A percentile compares a stretch with the other conserved stretches of the same genome.
phyloP scores from a whole-genome alignment of 2,113 vertebrate species.

The Paradoxurus hermaphroditus region DNA sequence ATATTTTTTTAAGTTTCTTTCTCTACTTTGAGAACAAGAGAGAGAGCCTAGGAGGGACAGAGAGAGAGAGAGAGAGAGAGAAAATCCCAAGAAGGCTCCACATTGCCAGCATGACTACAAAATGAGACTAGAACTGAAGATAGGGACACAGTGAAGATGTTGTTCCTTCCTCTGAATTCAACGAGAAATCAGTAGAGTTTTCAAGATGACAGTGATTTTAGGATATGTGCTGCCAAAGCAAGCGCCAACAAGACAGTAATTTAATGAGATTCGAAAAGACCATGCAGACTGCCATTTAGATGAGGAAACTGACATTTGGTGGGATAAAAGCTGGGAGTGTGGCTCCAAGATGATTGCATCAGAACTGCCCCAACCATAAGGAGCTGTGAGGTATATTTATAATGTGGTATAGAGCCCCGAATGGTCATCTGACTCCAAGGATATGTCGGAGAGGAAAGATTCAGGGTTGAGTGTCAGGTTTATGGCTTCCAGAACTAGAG shows the following conservation, averaged over 20 bases:
- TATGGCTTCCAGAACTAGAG: neutral
- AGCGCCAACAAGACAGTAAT: neutral
- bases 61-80: no score
- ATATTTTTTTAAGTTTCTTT: no score
- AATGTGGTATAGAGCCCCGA: neutral
- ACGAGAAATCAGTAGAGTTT: neutral
- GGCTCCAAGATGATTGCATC: neutral
- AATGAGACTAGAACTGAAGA: neutral
- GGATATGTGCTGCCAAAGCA: no score
- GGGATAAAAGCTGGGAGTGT: neutral
- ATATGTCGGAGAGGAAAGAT: neutral
- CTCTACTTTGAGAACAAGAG: no score
- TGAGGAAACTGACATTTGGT: neutral
- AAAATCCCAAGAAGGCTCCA: no score
- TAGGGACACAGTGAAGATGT: neutral
- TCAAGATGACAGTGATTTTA: neutral
- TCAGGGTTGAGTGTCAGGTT: neutral
- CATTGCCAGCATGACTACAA: neutral
- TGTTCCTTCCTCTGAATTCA: neutral
- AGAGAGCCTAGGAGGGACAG: no score
- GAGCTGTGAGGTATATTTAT: neutral
- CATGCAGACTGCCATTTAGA: neutral
- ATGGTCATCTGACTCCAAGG: neutral
- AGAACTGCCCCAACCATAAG: neutral
- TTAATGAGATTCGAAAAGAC: neutral